Evolutionary conservation across 2,113 vertebrate genomes (phyloP), one percentile per base, ranked within the genome.

Genomic region (Synchiropus splendidus): DNA sequence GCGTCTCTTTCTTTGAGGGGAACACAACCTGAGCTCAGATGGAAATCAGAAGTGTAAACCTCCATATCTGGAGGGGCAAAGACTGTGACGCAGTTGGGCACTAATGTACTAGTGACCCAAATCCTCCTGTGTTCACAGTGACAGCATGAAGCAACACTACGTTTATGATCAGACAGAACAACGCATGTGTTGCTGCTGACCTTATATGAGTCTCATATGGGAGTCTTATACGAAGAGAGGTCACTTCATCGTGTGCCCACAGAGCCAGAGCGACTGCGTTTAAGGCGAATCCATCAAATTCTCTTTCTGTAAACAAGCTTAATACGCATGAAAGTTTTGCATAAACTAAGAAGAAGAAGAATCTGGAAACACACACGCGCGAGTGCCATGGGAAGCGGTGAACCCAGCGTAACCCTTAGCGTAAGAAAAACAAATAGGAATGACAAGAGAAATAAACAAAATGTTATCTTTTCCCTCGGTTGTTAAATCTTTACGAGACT

Each of bases 401-500:
- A 64, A 65, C 49, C 54, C 16, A 38, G 40, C 53, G 54, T 58
- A 58, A 75, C 53, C 60, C 40, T 38, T 16, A 16, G 1, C 47
- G 18, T 18, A 36, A 61, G 36, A 53, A 68, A 67, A 60, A 68
- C 54, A 79, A 75, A 64, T 44, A 57, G 12, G 45, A 57, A 32
- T 33, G 31, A 59, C 42, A 48, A 57, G 63, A 47, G 14, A 80
- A 64, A 78, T 61, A 76, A 79, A 77, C 63, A 63, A 54, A 58
- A 51, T 43, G 55, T 61, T 62, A 72, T 73, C 64, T 75, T 74
- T 14, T 81, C 55, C 51, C 70, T 65, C 56, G 54, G 53, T 57
- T 51, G 61, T 71, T 69, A 71, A 71, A 72, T 63, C 63, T 74
- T 78, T 71, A 71, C 51, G 57, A 69, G 58, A 64, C 52, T 44